Base-by-base conservation (phyloP, 2,797 vertebrate genomes). In the Paramormyrops hopkinsi region DNA sequence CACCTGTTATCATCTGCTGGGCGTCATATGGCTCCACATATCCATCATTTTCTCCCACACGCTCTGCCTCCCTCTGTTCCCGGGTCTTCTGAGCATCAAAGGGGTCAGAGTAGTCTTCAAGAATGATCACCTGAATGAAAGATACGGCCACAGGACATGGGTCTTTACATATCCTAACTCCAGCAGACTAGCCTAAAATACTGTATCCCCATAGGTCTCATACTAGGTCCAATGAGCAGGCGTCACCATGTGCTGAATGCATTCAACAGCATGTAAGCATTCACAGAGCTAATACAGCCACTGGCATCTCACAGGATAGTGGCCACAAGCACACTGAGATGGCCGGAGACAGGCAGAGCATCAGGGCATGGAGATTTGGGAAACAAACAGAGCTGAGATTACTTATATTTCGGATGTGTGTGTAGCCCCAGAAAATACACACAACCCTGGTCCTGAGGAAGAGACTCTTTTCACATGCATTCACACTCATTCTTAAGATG, bases 1-100 rank as follows among this genome's bases (percentile, higher is more conserved):
- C n/a, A 99, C 98, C 98, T 94, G 98, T 99, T 90, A 99, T 99
- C 95, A 99, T 99, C 89, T 99, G 97, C 93, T 99, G 98, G 0
- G 98, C 98, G 0, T 99, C 98, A 0, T 99, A 99, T 0, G 98
- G 98, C 88, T 99, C 98, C 98, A 99, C 99, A 93, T 99, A 99
- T 0, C 98, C 98, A 0, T 99, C 98, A 0, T 99, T 99, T 91
- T 98, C 96, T 0, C 97, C 98, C 0, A 96, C 96, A 90, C 97
- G 93, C 94, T 99, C 98, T 0, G 97, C 97, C 0, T 99, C 98
- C 79, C 98, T 96, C 91, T 98, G 98, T 56, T 96, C 98, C 91
- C 96, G 98, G 0, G 97, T 98, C 91, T 96, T 95, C 89, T 98
- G 97, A 11, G 98, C 98, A 1, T 99, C 98, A 0, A 97, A 99